phyloP scores from a whole-genome alignment of 2,113 vertebrate species.

The Cranoglanis bouderius region DNA sequence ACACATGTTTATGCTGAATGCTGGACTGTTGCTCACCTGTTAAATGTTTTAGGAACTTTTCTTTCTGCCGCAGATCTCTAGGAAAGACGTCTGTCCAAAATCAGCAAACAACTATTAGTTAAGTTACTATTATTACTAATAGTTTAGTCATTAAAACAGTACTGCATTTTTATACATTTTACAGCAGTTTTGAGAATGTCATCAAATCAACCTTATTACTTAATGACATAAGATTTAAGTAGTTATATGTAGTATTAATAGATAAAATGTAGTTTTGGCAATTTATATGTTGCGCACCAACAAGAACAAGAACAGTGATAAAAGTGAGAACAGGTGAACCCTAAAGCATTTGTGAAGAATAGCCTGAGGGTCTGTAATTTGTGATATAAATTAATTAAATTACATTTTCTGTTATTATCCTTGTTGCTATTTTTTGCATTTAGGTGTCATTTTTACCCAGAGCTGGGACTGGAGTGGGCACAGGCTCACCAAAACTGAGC shows the following conservation, averaged over 20 bases:
- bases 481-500: not conserved
- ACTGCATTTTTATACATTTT: not conserved
- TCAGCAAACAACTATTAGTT: not conserved
- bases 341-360: not conserved
- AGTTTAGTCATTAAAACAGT: not conserved
- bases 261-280: not conserved
- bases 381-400: not conserved
- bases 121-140: not conserved
- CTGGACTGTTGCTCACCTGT: slow-evolving; percentile 76
- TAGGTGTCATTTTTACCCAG: not conserved
- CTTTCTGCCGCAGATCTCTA: slow-evolving; percentile 86
- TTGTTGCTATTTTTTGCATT: not conserved
- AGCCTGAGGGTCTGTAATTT: not conserved
- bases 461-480: no score
- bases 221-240: not conserved
- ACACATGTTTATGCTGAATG: not conserved
- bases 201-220: not conserved
- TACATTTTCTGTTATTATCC: not conserved
- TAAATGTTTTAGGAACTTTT: slow-evolving; percentile 89
- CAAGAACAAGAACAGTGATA: not conserved
- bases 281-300: not conserved
- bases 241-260: not conserved
- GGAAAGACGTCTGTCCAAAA: slow-evolving; percentile 78
- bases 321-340: not conserved
- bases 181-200: not conserved